Evolutionary conservation across 2,888 invertebrate species (phyloP), one percentile per base, ranked within the genome.

Genomic region (Tachina grossa): DNA sequence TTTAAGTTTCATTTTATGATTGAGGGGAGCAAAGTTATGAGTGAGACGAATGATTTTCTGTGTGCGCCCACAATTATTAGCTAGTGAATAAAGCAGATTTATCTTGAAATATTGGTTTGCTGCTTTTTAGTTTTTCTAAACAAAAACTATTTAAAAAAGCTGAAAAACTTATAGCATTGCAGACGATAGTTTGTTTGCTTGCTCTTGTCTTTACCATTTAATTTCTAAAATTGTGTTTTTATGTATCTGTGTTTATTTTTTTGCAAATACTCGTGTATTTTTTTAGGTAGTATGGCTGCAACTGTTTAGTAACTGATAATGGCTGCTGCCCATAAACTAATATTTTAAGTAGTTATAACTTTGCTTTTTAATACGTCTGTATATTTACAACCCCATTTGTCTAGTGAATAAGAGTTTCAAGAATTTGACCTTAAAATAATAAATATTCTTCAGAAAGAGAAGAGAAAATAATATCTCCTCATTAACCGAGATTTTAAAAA

Each of bases 301-400:
- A 77, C 84, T 81, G 84, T 84, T 84, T 72, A 41, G 72, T 66
- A 81, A 84, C 84, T 77, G 81, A 81, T 84, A n/a, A 81, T 49
- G 74, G 77, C 68, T 85, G 74, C 74, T 81, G 61, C 61, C 61
- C 68, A 81, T 81, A 77, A 74, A 66, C 68, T 78, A 74, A 77
- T 68, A 77, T 77, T 63, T 47, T 74, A 84, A 81, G 43, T 65
- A 57, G 77, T 81, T 68, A 85, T 77, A 74, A 74, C 68, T 74
- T 69, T 61, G 41, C 10, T 16, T 31, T 31, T 55, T 57, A 31
- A 59, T 22, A 13, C 6, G 31, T 31, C 31, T 31, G 31, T 31
- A 31, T 31, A 31, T 6, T 31, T 31, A 5, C 11, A 16, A 6
- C n/a, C 69, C 3, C 51, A 45, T 16, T 22, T 47, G 63, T 63